Evolutionary conservation across 2,888 invertebrate genomes (phyloP).

Genomic region (Lasioglossum calceatum): DNA sequence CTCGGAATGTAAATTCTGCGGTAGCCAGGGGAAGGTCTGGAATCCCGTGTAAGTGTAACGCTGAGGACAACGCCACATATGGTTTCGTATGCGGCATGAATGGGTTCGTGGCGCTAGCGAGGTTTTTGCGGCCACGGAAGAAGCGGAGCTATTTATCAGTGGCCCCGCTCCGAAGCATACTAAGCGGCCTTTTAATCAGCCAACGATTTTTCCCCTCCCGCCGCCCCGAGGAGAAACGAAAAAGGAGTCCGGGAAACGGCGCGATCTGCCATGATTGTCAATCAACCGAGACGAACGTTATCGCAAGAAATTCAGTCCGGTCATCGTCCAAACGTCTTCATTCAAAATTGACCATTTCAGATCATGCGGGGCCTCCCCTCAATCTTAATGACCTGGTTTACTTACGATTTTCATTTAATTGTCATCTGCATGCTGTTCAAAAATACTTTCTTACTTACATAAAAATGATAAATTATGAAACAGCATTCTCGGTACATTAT

Average conservation of each 20-base stretch:
- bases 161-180: conserved; percentile 71
- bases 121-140: conserved; percentile 74
- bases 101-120: conserved; percentile 77
- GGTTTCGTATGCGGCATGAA: conserved; percentile 76
- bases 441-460: not conserved
- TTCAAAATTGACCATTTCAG: conserved; percentile 28
- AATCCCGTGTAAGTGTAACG: conserved; percentile 64
- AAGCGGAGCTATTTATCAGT: conserved; percentile 78
- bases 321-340: conserved; percentile 58
- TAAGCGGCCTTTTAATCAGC: conserved; percentile 68
- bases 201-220: conserved; percentile 55
- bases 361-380: not conserved
- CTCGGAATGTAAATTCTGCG: conserved; percentile 54
- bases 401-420: not conserved
- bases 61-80: conserved; percentile 66
- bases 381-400: not conserved
- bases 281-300: conserved; percentile 14
- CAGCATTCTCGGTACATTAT: too few species aligned
- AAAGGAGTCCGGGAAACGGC: conserved; percentile 43
- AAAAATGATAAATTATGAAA: too few species aligned
- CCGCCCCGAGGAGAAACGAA: conserved; percentile 31
- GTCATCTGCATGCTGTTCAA: not conserved
- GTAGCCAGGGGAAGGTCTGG: conserved; percentile 54
- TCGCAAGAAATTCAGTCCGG: conserved; percentile 37
- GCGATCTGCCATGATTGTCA: conserved; percentile 33